Conservation (phyloP, 1,140 invertebrate genomes). For the Theocolax elegans region DNA sequence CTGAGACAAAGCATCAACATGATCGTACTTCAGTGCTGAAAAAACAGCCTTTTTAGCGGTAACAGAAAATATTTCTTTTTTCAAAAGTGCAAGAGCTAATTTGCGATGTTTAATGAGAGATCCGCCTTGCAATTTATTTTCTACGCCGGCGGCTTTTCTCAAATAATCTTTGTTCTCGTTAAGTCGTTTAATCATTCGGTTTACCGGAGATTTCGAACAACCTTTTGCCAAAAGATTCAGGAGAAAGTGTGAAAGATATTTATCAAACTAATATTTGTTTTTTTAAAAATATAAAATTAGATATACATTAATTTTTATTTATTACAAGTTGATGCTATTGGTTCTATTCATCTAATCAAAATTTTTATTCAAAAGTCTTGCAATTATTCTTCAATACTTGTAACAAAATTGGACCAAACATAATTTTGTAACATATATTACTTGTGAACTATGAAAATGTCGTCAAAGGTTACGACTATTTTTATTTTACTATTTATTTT, state of each 20-base stretch:
- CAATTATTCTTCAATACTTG: no score
- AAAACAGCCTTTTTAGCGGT: slow-evolving; percentile 2
- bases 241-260: neutral
- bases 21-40: slow-evolving; percentile 14
- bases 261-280: neutral
- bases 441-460: no score
- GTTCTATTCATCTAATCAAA: no score
- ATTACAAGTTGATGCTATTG: no score
- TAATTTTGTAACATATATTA: no score
- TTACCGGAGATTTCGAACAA: neutral
- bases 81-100: no score
- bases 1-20: slow-evolving; percentile 23
- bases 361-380: no score
- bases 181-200: neutral
- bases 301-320: neutral
- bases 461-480: no score
- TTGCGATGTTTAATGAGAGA: neutral
- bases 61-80: neutral
- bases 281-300: neutral
- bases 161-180: slow-evolving; percentile 16
- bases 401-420: no score
- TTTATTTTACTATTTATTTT: no score
- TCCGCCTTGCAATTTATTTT: neutral
- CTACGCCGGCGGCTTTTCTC: neutral
- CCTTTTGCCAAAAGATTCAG: neutral